Base-by-base conservation (phyloP, 2,113 vertebrate species). In the Onychorhynchus coronatus region DNA sequence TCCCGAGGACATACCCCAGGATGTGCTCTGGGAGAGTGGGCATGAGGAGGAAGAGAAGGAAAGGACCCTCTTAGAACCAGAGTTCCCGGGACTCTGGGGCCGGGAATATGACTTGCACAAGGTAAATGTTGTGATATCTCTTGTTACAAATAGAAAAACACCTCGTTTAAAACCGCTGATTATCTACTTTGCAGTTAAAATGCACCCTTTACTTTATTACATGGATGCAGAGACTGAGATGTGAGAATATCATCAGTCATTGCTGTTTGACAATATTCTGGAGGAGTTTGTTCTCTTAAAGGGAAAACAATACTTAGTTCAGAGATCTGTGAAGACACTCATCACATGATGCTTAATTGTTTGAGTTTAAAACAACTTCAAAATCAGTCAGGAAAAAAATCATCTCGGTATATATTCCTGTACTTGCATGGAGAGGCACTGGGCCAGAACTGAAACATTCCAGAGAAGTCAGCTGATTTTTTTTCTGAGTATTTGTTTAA, bases 61-160 rank as follows among this genome's bases (percentile, higher is more conserved):
- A 7, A 80, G 98, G 85, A 97, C 65, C 12, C 94, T 99, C 35
- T 93, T 95, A 5, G 94, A 98, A 92, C 99, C 99, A 2, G 99
- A 99, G 91, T 98, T 99, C 90, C 95, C 95, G 0, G 99, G 99
- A 30, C 98, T 99, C 18, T 99, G 98, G 99, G 92, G 92, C 39
- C 96, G 91, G 15, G 85, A 97, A 28, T 83, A 59, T 49, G 91
- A 75, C 59, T 44, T 61, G 5, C 49, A 50, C 62, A 77, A 98
- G 98, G 98, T 98, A 85, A 78, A 89, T 56, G 23, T 46, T 89
- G 30, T 44, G 35, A 12, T 81, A 11, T 20, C 14, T 79, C 13
- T 21, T 42, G 18, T 23, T 56, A 80, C 35, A 85, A 90, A 73
- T 4, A 56, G 53, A 39, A 61, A 65, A 74, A 8, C 28, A 23